Conservation (phyloP, 1,140 invertebrate species). For the Platorchestia sp. region DNA sequence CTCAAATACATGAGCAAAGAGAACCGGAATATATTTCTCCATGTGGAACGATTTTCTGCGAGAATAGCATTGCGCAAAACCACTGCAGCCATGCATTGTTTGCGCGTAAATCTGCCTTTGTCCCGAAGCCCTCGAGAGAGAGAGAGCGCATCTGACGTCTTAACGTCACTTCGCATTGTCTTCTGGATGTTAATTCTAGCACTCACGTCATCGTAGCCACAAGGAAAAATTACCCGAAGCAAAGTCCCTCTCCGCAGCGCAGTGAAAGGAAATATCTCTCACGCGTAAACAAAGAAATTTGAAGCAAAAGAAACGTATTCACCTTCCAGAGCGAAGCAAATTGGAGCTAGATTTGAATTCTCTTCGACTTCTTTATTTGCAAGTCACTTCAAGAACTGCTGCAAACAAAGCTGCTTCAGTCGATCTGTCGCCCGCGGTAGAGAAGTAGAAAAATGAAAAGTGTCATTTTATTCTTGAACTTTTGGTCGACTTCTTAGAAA, state of each 20-base stretch:
- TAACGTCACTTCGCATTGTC: neutral
- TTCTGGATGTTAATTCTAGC: neutral
- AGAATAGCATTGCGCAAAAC: neutral
- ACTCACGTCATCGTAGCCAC: constrained; percentile 5
- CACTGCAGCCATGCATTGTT: neutral
- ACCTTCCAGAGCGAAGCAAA: neutral
- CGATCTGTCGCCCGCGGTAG: neutral
- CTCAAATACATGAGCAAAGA: neutral
- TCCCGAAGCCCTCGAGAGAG: neutral
- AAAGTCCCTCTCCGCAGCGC: neutral
- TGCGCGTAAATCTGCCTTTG: neutral
- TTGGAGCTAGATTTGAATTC: neutral
- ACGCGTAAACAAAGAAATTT: neutral
- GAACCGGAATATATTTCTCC: neutral
- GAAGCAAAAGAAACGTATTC: neutral
- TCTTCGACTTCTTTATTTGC: constrained; percentile 31
- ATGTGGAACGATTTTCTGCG: neutral
- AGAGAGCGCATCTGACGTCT: neutral
- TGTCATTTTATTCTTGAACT: constrained; percentile 33
- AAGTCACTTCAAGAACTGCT: neutral
- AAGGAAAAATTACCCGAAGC: neutral
- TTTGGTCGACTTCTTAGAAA: constrained; percentile 10
- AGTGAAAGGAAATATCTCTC: neutral
- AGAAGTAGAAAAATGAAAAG: neutral
- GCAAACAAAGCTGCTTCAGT: constrained; percentile 5